Conservation (phyloP, 2,888 invertebrate genomes). For the Odontothrips loti region DNA sequence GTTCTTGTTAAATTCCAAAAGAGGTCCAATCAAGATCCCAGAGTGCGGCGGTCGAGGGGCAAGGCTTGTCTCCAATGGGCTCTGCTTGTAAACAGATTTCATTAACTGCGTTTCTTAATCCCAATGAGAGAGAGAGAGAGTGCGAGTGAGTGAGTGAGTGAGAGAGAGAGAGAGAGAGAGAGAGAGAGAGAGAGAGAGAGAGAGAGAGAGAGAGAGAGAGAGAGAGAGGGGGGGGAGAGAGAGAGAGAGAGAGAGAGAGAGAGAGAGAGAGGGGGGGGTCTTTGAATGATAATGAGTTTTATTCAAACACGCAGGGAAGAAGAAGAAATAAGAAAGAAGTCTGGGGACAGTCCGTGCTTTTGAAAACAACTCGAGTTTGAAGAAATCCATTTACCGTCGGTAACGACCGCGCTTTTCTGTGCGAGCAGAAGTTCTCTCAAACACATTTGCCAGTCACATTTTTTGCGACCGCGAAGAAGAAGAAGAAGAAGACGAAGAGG, state of each 20-base stretch:
- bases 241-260: background rate
- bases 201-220: background rate
- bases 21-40: background rate
- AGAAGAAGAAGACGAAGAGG: background rate
- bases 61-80: slow-evolving; percentile 14
- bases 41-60: slow-evolving; percentile 27
- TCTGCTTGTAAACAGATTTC: background rate
- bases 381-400: slow-evolving; percentile 11
- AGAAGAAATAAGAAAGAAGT: background rate
- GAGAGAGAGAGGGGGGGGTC: too few relatives aligned
- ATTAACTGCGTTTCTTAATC: slow-evolving; percentile 28
- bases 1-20: too few relatives aligned
- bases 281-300: slow-evolving; percentile 9
- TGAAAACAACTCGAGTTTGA: slow-evolving; percentile 20
- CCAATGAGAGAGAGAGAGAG: background rate
- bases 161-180: background rate
- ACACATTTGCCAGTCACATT: slow-evolving; percentile 7
- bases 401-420: background rate
- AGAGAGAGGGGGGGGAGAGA: background rate
- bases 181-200: background rate
- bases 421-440: slow-evolving; percentile 11
- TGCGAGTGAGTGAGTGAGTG: background rate
- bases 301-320: background rate
- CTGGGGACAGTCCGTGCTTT: background rate
- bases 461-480: background rate